phyloP scores from a whole-genome alignment of 2,888 invertebrate genomes.

The Cerastis leucographa region DNA sequence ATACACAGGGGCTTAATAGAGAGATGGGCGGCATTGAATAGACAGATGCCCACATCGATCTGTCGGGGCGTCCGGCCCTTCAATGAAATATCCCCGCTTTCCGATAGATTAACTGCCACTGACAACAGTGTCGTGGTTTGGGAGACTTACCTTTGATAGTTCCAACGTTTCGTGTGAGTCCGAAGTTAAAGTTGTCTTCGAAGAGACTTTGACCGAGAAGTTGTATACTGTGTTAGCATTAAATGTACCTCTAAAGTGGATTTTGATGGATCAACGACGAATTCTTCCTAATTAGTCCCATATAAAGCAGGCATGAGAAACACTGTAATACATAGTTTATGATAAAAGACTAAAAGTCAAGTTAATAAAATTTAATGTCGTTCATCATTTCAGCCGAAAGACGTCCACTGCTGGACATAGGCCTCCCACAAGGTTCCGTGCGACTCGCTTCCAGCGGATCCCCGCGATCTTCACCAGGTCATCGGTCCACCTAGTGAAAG shows the following conservation, averaged over 20 bases:
- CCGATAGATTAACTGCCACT: slow-evolving; percentile 61
- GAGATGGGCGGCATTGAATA: slow-evolving; percentile 40
- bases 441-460: no score
- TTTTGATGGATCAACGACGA: not conserved
- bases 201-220: not conserved
- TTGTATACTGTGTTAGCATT: not conserved
- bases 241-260: not conserved
- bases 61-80: slow-evolving; percentile 46
- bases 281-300: not conserved
- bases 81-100: slow-evolving; percentile 60
- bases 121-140: slow-evolving; percentile 51
- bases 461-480: no score
- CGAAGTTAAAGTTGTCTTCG: slow-evolving; percentile 20
- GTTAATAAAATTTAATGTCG: no score
- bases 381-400: no score
- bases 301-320: not conserved
- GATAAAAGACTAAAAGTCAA: no score
- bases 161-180: slow-evolving; percentile 12
- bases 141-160: slow-evolving; percentile 40
- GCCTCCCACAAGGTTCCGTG: no score
- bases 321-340: no score
- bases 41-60: slow-evolving; percentile 54
- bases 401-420: no score
- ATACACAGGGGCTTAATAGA: slow-evolving; percentile 24
- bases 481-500: no score